Conservation (phyloP, 2,888 invertebrate species). For the Steinernema hermaphroditum region DNA sequence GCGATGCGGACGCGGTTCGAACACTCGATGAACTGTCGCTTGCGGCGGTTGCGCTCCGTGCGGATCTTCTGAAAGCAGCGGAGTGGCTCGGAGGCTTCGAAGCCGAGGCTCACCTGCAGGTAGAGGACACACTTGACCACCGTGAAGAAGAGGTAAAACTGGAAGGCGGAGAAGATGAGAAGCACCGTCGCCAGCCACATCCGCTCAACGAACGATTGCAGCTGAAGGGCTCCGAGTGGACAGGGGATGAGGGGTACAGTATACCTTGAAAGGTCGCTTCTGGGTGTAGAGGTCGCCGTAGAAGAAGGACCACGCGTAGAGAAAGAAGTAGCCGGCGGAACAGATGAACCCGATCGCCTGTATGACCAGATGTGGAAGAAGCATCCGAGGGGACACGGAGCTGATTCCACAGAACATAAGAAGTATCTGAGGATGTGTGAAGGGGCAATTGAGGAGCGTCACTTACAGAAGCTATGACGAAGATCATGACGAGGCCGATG, state of each 20-base stretch:
- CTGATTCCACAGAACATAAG: conserved; percentile 59
- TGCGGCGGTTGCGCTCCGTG: conserved; percentile 49
- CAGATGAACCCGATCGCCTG: conserved; percentile 56
- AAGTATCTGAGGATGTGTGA: conserved; percentile 44
- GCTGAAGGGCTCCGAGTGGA: conserved; percentile 38
- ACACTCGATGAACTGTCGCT: conserved; percentile 56
- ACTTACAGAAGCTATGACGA: conserved; percentile 56
- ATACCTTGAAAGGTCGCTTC: conserved; percentile 49
- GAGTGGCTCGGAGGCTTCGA: not conserved
- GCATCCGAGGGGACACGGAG: conserved; percentile 53
- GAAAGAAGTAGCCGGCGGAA: conserved; percentile 58
- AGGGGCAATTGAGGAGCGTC: not conserved
- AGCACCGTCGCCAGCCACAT: conserved; percentile 63
- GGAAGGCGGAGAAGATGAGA: conserved; percentile 55
- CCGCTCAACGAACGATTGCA: conserved; percentile 58
- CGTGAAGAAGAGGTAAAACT: conserved; percentile 60
- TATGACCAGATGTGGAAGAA: conserved; percentile 59
- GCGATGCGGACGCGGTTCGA: conserved; percentile 59
- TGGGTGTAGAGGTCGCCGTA: conserved; percentile 60
- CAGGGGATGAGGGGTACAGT: not conserved
- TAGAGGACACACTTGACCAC: conserved; percentile 61
- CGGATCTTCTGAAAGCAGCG: conserved; percentile 50
- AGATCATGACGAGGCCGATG: conserved; percentile 54
- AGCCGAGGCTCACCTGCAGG: conserved; percentile 48
- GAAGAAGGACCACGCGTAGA: conserved; percentile 63